phyloP scores from a whole-genome alignment of 2,797 vertebrate genomes.

The Lutjanus argentimaculatus region DNA sequence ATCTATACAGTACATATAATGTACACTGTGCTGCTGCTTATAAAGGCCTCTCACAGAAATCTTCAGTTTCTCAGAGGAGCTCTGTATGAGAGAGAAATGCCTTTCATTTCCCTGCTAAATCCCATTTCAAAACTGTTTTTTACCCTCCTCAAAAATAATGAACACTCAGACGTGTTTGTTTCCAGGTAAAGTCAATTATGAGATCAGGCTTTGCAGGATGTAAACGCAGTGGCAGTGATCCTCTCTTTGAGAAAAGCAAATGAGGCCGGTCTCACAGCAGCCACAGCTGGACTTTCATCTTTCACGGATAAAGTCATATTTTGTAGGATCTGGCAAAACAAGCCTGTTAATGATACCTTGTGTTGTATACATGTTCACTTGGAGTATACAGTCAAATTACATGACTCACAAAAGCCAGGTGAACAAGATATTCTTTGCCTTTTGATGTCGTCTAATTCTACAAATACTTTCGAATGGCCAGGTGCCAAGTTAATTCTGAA shows the following conservation, averaged over 20 bases:
- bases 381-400: conserved; percentile 11
- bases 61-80: conserved; percentile 1
- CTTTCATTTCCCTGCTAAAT: conserved; percentile 45
- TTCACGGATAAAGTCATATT: conserved; percentile 16
- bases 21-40: background rate
- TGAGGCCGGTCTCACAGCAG: conserved; percentile 20
- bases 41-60: background rate
- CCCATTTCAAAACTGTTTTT: conserved; percentile 41
- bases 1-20: too few relatives aligned
- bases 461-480: background rate
- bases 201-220: conserved; percentile 58
- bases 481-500: conserved; percentile 8
- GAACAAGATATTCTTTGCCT: conserved; percentile 15
- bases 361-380: conserved; percentile 2
- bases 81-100: conserved; percentile 28
- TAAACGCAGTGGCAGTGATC: conserved; percentile 30
- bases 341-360: conserved; percentile 49
- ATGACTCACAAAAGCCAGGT: background rate
- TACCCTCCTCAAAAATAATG: conserved; percentile 17
- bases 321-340: conserved; percentile 39
- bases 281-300: conserved; percentile 9
- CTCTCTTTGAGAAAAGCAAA: conserved; percentile 56
- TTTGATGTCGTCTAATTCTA: conserved; percentile 9
- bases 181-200: conserved; percentile 34
- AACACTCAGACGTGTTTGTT: conserved; percentile 18